phyloP scores from a whole-genome alignment of 2,888 invertebrate genomes.

The Listrodromus nycthemerus region DNA sequence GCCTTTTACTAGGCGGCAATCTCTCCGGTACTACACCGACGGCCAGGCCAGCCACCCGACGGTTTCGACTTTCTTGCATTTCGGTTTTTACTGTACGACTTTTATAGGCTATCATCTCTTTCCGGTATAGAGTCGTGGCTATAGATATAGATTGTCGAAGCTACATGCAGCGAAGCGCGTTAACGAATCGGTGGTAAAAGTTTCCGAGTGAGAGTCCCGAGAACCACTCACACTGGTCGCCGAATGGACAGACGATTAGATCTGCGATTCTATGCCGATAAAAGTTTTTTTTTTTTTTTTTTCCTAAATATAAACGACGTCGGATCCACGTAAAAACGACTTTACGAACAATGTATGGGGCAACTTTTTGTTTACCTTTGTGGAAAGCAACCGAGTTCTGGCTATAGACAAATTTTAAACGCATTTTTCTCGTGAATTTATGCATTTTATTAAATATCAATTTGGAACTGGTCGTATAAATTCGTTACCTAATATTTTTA shows the following conservation, averaged over 20 bases:
- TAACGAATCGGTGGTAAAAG: slow-evolving; percentile 55
- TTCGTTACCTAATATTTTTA: too few relatives aligned
- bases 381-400: not conserved
- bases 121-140: slow-evolving; percentile 46
- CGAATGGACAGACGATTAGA: slow-evolving; percentile 56
- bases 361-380: not conserved
- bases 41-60: slow-evolving; percentile 9
- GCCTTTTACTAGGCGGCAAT: slow-evolving; percentile 59
- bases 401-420: not conserved
- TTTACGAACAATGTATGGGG: not conserved
- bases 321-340: too few relatives aligned
- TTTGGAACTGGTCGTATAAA: too few relatives aligned
- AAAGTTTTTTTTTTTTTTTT: slow-evolving; percentile 26
- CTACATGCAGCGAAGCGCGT: not conserved
- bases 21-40: slow-evolving; percentile 28
- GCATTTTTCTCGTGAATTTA: not conserved
- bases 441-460: too few relatives aligned
- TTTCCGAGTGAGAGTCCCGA: slow-evolving; percentile 59
- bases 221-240: slow-evolving; percentile 1
- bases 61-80: slow-evolving; percentile 66
- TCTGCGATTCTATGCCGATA: slow-evolving; percentile 41
- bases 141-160: slow-evolving; percentile 13
- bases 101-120: slow-evolving; percentile 59
- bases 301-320: not conserved
- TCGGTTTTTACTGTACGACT: slow-evolving; percentile 60